Evolutionary conservation across 1,140 invertebrate species (phyloP), one percentile per base, ranked within the genome.

Genomic region (Ganaspis sp.): DNA sequence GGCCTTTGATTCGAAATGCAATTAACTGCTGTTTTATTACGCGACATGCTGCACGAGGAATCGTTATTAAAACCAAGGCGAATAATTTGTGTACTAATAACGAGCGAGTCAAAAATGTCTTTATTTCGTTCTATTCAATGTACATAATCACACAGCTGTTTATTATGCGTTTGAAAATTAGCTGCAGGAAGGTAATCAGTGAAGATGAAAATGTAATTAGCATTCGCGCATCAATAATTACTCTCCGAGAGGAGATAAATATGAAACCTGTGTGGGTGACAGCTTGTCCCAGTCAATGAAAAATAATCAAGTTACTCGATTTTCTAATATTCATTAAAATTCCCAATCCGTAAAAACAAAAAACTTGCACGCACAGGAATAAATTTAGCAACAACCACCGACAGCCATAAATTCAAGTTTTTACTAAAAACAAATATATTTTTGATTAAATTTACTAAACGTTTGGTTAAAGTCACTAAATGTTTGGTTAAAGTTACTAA

Each of bases 151-250:
- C n/a, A 5, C 53, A 54, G 53, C 53, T 54, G 53, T 19, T 54
- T 54, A 54, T 54, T 54, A 40, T 40, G 17, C 19, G 53, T 54
- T 54, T 54, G 53, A 26, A 23, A 54, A 54, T 54, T 54, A 26
- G 8, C 53, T 54, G 19, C 21, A 26, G 53, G 53, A 23, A 21
- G 53, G 53, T 54, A 54, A 54, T 54, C 21, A 54, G 53, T 23
- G 53, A 54, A 54, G 19, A 23, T 54, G 53, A 54, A 54, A 54
- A 54, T 54, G 53, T 54, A 54, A 54, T 54, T 54, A 54, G 53
- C 53, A 49, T 49, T 49, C 15, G 53, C 53, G 53, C 53, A 54
- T 54, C 53, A 54, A 54, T 23, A 54, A 54, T 54, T 54, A 54
- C 21, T 0, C 9, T 23, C 0, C 17, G 21, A 54, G 21, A 23